Base-by-base conservation (phyloP, 2,888 invertebrate species). In the Leptinotarsa rubiginosa region DNA sequence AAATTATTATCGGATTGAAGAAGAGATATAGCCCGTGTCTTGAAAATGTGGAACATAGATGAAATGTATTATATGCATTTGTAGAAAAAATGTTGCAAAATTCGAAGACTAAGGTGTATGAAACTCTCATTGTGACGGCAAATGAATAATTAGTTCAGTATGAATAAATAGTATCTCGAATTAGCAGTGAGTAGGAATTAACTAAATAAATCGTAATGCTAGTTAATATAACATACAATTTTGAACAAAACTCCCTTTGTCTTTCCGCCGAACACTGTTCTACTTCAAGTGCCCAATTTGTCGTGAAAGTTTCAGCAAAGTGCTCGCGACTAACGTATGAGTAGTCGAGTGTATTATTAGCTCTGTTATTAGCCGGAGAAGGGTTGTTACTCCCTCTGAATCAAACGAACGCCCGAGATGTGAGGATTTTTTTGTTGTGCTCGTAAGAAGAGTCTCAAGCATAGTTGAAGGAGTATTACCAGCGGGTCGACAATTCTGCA, bases 351-450 rank as follows among this genome's bases (percentile, higher is more conserved):
- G 25, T 22, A 15, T 49, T 25, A 68, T 52, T 68, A 54, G 62
- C 62, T 56, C 56, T 41, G 68, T 68, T 68, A 68, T 68, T 68
- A 68, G 68, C 54, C 25, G 68, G 31, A 68, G 68, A 68, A 68
- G 68, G 68, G 68, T 68, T 68, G 68, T 67, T 49, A n/a, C 67
- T 50, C 20, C 67, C 49, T 22, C 49, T 67, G 62, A 62, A 62
- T 41, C 62, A 12, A 25, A 31, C n/a, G 62, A 62, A 62, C 62
- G 31, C 62, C 62, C 10, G 31, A 41, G 62, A 62, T 62, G 62
- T 41, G n/a, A 62, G 41, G 62, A 62, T 62, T 62, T 41, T 54
- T 62, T 62, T 62, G 56, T 62, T 62, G 56, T 56, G 20, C 56
- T 22, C 22, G 22, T 56, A 22, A 13, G 20, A 15, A 56, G 13